Base-by-base conservation (phyloP, 2,888 invertebrate species). In the Caenorhabditis imperialis region DNA sequence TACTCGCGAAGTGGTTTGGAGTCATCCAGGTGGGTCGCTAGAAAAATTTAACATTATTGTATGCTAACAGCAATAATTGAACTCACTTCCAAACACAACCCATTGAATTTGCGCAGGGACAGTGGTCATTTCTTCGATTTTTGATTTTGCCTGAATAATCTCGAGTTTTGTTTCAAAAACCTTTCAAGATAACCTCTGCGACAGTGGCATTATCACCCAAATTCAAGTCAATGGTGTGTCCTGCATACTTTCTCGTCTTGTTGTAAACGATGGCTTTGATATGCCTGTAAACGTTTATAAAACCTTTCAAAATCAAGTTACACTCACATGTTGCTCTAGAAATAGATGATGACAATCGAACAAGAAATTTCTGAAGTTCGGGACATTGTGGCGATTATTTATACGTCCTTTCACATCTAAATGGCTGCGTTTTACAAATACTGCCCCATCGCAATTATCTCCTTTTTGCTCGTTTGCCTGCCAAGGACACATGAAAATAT, bases 191-290 rank as follows among this genome's bases (percentile, higher is more conserved):
- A 4, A 73, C 73, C 65, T 80, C 80, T 14, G 71, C 69, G 23
- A 81, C 78, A 14, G 77, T 78, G 2, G 75, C 65, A 35, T 75
- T 61, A 22, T 76, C 75, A 16, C 75, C 61, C 1, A 77, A 58
- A 2, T 75, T 58, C 16, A 83, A 48, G n/a, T 65, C 48, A 47
- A 81, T 65, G 2, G 79, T 75, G 48, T 83, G 81, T 1, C 83
- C 83, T 3, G 83, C 83, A 57, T 65, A 80, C 47, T 76, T 73
- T 40, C 83, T 67, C 1, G 80, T 81, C 47, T 81, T 83, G 65
- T 83, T 83, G 55, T 81, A 83, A 22, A 83, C 80, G 16, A 81
- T 74, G 23, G 73, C 80, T 25, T 77, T 78, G 22, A 83, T 69
- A 35, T 79, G 58, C 80, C 83, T 83, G 30, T 53, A 75, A 50